Evolutionary conservation across 2,888 invertebrate genomes (phyloP).

Genomic region (Sympetrum striolatum): DNA sequence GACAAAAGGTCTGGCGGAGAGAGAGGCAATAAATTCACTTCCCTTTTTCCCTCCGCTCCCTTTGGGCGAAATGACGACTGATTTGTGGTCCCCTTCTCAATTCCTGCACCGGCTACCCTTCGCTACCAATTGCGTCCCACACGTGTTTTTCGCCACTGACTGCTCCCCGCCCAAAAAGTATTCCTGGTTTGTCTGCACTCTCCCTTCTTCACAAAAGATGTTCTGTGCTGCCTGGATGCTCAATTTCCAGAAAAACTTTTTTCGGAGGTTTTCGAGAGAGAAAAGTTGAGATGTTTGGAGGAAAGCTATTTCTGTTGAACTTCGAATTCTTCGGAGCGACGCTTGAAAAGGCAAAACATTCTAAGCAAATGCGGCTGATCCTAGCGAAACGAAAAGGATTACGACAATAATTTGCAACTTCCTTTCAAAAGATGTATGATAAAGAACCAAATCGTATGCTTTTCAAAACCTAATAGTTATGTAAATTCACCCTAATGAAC

Average conservation of each 20-base stretch:
- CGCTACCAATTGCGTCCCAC: not conserved
- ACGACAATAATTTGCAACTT: too few relatives aligned
- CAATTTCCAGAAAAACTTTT: not conserved
- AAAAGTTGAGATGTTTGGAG: not conserved
- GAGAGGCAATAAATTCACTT: conserved; percentile 38
- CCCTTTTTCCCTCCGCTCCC: not conserved
- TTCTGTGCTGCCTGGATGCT: not conserved
- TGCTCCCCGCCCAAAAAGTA: not conserved
- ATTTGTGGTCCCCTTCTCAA: conserved; percentile 21
- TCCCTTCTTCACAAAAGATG: not conserved
- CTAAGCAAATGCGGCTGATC: too few relatives aligned
- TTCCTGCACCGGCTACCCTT: not conserved
- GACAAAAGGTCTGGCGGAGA: conserved; percentile 33
- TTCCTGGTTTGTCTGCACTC: conserved; percentile 14
- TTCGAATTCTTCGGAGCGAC: not conserved
- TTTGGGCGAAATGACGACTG: conserved; percentile 33
- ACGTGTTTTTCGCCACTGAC: not conserved
- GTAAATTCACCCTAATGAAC: too few relatives aligned
- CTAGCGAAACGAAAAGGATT: too few relatives aligned
- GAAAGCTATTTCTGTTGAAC: not conserved
- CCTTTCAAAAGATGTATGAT: too few relatives aligned
- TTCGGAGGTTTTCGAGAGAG: not conserved
- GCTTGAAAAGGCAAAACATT: too few relatives aligned
- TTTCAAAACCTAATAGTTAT: too few relatives aligned
- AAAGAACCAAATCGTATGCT: too few relatives aligned